Evolutionary conservation across 2,888 invertebrate species (phyloP).

Genomic region (Epistrophe grossulariae): DNA sequence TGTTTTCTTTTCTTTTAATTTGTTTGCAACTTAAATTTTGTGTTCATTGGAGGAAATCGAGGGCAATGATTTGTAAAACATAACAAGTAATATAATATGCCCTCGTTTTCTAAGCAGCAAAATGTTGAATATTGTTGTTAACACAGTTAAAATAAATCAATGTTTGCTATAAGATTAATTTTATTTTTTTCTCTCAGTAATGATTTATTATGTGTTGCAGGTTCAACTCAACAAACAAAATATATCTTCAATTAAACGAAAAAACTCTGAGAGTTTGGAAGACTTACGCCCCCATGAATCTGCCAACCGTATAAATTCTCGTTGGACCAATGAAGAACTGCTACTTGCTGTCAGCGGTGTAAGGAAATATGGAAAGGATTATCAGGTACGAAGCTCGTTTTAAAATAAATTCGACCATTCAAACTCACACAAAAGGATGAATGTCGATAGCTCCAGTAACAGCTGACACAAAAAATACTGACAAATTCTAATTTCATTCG

Average conservation of each 20-base stretch:
- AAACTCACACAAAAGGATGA: too few relatives aligned
- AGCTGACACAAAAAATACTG: too few relatives aligned
- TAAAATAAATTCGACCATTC: not conserved
- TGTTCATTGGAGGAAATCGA: slow-evolving; percentile 48
- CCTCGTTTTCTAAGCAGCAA: slow-evolving; percentile 47
- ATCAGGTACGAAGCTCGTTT: slow-evolving; percentile 86
- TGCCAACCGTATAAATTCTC: slow-evolving; percentile 90
- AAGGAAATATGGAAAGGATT: slow-evolving; percentile 92
- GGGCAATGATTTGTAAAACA: slow-evolving; percentile 61
- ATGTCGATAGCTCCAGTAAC: too few relatives aligned
- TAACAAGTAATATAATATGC: slow-evolving; percentile 33
- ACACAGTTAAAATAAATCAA: slow-evolving; percentile 1
- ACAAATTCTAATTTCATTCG: too few relatives aligned
- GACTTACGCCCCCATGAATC: slow-evolving; percentile 87
- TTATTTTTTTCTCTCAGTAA: slow-evolving; percentile 12
- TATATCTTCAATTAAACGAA: slow-evolving; percentile 93
- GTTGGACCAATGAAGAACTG: slow-evolving; percentile 97
- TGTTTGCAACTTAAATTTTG: slow-evolving; percentile 31
- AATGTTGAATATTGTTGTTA: slow-evolving; percentile 1
- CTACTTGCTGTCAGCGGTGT: slow-evolving; percentile 95
- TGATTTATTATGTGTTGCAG: slow-evolving; percentile 85
- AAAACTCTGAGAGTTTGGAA: slow-evolving; percentile 85
- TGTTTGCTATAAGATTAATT: slow-evolving; percentile 7
- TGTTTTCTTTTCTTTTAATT: not conserved
- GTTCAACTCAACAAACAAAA: slow-evolving; percentile 98